Base-by-base conservation (phyloP, 2,888 invertebrate genomes). In the Caenorhabditis parvicauda region DNA sequence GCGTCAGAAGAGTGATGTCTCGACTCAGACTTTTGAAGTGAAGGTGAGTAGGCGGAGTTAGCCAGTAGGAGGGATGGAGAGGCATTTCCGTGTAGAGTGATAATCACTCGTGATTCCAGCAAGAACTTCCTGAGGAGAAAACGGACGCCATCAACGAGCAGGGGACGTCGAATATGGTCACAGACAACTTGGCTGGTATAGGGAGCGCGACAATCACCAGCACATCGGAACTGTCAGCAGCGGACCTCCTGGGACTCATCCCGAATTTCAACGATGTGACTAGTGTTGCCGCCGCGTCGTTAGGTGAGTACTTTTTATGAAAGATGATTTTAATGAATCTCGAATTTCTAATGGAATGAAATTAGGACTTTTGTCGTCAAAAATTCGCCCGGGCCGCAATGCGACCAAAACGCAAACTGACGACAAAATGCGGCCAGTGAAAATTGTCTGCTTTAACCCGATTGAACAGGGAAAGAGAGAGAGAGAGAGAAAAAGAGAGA, bases 181-280 rank as follows among this genome's bases (percentile, higher is more conserved):
- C 55, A 59, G 41, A 49, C 53, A n/a, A 53, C 54, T 50, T 42
- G 53, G 42, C 41, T 14, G 45, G 44, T 24, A 27, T 25, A 2
- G 25, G 35, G 3, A 41, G 28, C 42, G 22, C 32, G 12, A 28
- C 21, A 21, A 32, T 25, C 17, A 21, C 22, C 41, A 22, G 41
- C 19, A 19, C 17, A 14, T 4, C 41, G 25, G n/a, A n/a, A n/a
- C n/a, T n/a, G n/a, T n/a, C n/a, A n/a, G 56, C 54, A 1, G 61
- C 47, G 0, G 61, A 61, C 44, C 35, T 61, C 28, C 50, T 57
- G 1, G 54, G 54, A 19, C 43, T 61, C 2, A 46, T 61, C 0
- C 61, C 61, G 1, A 61, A 37, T 27, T 61, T 61, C 19, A 57
- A 61, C 27, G 47, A 37, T 38, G 39, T 38, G 14, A 21, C 39